A percentile compares a stretch with the other conserved stretches of the same genome.
Evolutionary conservation across 2,797 vertebrate genomes (phyloP).

Genomic region (Coluber constrictor): DNA sequence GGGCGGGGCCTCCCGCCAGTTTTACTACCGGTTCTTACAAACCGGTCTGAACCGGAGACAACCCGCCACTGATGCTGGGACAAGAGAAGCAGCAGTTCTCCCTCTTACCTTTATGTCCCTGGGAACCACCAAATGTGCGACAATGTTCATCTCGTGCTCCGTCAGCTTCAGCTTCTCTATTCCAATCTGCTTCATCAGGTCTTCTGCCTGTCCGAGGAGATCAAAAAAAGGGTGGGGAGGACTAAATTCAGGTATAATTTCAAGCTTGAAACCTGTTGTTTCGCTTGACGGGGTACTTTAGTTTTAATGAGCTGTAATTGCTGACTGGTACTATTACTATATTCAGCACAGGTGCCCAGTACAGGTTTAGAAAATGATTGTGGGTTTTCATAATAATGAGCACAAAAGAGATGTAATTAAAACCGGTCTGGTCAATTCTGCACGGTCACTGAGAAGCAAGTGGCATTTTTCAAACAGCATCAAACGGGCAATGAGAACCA

Average conservation of each 20-base stretch:
- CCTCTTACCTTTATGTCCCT: conserved; percentile 74
- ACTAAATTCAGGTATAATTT: background rate
- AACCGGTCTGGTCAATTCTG: background rate
- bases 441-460: background rate
- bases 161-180: conserved; percentile 76
- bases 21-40: too few species aligned
- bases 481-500: background rate
- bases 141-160: conserved; percentile 81
- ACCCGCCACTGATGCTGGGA: background rate
- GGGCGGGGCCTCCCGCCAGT: too few species aligned
- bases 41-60: too few species aligned
- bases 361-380: background rate
- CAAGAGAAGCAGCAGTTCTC: background rate
- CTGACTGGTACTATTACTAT: background rate
- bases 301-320: background rate
- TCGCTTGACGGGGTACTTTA: background rate
- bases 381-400: background rate
- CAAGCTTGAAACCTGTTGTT: background rate
- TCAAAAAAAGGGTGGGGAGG: background rate
- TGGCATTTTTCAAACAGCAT: background rate
- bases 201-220: conserved; percentile 69
- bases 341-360: background rate
- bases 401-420: background rate
- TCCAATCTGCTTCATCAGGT: conserved; percentile 79
- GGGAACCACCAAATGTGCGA: conserved; percentile 76